phyloP scores from a whole-genome alignment of 2,113 vertebrate species.

The Mastomys natalensis region DNA sequence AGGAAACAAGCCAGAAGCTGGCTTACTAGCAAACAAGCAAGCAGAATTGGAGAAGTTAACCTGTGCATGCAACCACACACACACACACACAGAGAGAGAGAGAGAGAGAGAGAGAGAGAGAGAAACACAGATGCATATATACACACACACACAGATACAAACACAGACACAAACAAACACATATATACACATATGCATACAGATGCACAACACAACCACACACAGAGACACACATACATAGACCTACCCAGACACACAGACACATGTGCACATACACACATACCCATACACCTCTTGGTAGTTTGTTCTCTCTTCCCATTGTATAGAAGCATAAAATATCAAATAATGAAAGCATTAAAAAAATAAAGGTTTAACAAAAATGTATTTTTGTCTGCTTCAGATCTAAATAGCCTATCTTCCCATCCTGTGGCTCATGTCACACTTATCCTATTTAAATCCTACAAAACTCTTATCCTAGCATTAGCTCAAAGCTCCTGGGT shows the following conservation, averaged over 20 bases:
- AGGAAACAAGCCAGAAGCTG: neutral
- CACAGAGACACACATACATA: neutral
- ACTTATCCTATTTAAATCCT: neutral
- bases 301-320: neutral
- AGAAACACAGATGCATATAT: accelerated
- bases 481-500: neutral
- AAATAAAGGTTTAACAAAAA: neutral
- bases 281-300: neutral
- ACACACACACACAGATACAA: accelerated
- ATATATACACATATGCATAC: neutral
- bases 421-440: neutral
- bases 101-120: no score
- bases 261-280: neutral
- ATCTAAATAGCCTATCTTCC: neutral
- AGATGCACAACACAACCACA: neutral
- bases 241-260: neutral
- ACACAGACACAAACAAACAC: neutral
- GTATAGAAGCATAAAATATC: neutral
- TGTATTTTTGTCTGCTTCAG: neutral
- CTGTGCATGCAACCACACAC: neutral
- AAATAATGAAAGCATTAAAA: neutral
- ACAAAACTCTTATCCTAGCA: neutral
- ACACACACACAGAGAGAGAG: no score
- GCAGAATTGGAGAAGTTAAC: neutral
- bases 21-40: neutral